Percentiles rank a stretch among this genome's conserved stretches.
These are phyloP conservation scores for Gallinago media DNA, from an alignment of 2,113 vertebrate genomes.

Conservation along the genomic window DNA sequence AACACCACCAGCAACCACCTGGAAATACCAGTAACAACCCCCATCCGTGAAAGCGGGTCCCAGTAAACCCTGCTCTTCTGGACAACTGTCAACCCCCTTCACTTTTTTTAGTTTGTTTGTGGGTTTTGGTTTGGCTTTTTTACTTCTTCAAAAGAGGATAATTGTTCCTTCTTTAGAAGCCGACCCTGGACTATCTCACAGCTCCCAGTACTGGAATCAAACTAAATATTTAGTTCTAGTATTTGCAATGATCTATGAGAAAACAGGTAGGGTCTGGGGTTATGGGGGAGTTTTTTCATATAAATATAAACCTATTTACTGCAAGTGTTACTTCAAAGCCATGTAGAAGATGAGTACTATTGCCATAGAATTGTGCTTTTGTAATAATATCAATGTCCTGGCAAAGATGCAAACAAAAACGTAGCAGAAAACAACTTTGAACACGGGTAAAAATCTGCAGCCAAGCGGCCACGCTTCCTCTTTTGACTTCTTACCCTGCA, in stretches of 20 bases:
- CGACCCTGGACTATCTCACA: neutral
- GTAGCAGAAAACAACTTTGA: neutral
- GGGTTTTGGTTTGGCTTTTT: neutral
- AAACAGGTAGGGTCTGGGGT: neutral
- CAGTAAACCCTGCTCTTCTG: neutral
- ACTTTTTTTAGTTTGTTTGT: neutral
- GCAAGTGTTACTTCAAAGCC: neutral
- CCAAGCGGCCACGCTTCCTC: neutral
- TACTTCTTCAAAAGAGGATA: neutral
- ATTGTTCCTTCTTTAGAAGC: neutral
- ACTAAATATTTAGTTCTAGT: neutral
- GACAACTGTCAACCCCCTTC: neutral
- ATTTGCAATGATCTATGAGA: neutral
- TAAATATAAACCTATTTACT: neutral
- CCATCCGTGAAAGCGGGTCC: accelerated
- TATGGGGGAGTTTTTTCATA: accelerated
- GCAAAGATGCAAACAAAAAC: neutral
- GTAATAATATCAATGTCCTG: neutral
- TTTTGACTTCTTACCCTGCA: neutral
- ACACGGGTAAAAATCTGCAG: neutral
- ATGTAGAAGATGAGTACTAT: neutral
- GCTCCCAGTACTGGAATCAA: neutral
- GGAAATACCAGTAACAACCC: neutral
- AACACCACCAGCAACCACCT: neutral
- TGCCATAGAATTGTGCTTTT: neutral